Percentiles rank a stretch among this genome's conserved stretches.
These are phyloP conservation scores for Parnassius smintheus DNA, from an alignment of 2,888 invertebrate genomes.

Conservation along the genomic window DNA sequence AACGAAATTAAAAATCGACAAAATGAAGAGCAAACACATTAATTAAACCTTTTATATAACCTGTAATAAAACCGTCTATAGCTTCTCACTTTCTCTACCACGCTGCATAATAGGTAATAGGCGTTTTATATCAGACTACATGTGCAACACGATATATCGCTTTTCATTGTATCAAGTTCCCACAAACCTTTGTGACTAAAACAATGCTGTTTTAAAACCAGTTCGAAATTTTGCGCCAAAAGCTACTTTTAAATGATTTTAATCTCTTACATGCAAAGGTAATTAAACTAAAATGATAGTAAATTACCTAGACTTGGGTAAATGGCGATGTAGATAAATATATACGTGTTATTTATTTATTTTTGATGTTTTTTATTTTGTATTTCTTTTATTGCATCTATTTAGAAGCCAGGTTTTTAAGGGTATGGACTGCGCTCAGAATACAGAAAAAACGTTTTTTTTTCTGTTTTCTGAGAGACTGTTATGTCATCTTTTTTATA, in stretches of 20 bases:
- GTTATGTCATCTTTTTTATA: too few species aligned
- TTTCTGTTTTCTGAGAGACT: too few species aligned
- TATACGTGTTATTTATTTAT: too few species aligned
- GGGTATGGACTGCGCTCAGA: too few species aligned
- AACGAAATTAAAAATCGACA: too few species aligned
- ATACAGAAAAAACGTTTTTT: too few species aligned
- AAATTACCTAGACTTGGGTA: not conserved
- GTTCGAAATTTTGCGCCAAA: conserved; percentile 7
- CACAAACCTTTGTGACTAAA: conserved; percentile 7
- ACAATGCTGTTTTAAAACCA: conserved; percentile 15
- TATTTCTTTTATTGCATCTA: too few species aligned
- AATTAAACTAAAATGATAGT: conserved; percentile 1
- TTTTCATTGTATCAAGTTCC: conserved; percentile 25
- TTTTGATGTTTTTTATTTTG: too few species aligned
- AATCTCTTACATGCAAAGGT: conserved; percentile 3
- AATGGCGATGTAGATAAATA: conserved; percentile 39
- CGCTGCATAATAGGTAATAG: conserved; percentile 4
- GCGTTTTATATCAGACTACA: conserved; percentile 23
- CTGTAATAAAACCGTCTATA: conserved; percentile 9
- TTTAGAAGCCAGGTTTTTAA: too few species aligned
- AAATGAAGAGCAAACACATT: not conserved
- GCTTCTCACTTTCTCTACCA: conserved; percentile 23
- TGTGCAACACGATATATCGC: conserved; percentile 16
- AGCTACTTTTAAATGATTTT: conserved; percentile 7
- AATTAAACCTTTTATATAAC: conserved; percentile 15